Evolutionary conservation across 2,888 invertebrate species (phyloP), one percentile per base, ranked within the genome.

Genomic region (Lymantria monacha): DNA sequence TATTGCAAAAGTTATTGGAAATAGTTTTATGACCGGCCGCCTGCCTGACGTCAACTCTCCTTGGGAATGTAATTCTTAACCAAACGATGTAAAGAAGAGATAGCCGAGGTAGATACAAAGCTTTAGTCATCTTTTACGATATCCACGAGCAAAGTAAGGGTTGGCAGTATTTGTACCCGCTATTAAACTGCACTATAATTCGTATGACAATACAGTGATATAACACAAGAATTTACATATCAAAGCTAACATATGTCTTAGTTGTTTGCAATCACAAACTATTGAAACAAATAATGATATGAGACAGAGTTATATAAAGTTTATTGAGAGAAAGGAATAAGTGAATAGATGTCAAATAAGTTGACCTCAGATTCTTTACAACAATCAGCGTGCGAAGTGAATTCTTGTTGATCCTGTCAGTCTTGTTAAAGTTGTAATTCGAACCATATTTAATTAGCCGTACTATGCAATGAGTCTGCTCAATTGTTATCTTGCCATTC

Each of bases 371-470:
- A 87, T 87, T 87, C 87, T 74, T 79, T 63, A 62, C 70, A 65
- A 81, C 87, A 89, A 88, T 88, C 90, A 87, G 85, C 87, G 85
- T 87, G 88, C 88, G 83, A 89, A 88, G 87, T 74, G 64, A 76
- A 70, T 53, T 74, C 72, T 76, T 84, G 79, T 85, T 85, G 79
- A 74, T 81, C 76, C 78, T 76, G 76, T 76, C 76, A 71, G 63
- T 71, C 77, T 76, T 67, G 73, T 83, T 83, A 78, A 78, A 72
- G 66, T 72, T 78, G 87, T 79, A 79, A 87, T 81, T 79, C 78
- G 80, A 89, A 80, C 75, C 74, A 74, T 75, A 80, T 81, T 82
- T 75, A 81, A 87, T 87, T 83, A 78, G 61, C 54, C 52, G 59
- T 70, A 58, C 22, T 22, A 5, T 22, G 22, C 22, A 22, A 69